Percentiles rank a stretch among this genome's conserved stretches.
These are phyloP conservation scores for Drosophila sproati DNA, from an alignment of 1,140 invertebrate species.

Conservation along the genomic window DNA sequence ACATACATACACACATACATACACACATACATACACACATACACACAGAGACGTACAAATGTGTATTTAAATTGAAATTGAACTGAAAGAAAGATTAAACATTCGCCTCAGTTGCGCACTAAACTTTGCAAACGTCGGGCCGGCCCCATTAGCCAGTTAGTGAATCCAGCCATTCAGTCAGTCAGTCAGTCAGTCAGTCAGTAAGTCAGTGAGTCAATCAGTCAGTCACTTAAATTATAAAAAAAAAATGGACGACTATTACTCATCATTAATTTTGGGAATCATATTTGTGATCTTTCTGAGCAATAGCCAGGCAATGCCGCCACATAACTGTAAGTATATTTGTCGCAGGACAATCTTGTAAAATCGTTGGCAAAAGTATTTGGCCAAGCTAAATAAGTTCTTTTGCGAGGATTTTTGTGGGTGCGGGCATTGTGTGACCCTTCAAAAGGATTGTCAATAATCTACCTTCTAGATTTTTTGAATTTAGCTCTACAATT, in stretches of 20 bases:
- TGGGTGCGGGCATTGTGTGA: too few species aligned
- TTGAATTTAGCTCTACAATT: too few species aligned
- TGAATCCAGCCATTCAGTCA: background rate
- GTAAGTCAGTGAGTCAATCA: background rate
- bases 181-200: background rate
- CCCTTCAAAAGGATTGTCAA: too few species aligned
- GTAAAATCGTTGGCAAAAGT: too few species aligned
- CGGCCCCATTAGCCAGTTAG: conserved; percentile 9
- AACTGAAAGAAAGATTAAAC: conserved; percentile 62
- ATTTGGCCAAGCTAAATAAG: too few species aligned
- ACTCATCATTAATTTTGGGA: background rate
- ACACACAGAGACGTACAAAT: conserved; percentile 2
- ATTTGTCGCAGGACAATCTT: too few species aligned
- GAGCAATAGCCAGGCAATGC: conserved; percentile 3
- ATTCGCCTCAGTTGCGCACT: conserved; percentile 61
- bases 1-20: conserved; percentile 15
- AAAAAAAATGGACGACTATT: background rate
- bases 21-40: conserved; percentile 10
- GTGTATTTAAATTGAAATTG: conserved; percentile 28
- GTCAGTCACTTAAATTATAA: background rate
- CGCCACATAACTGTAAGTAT: conserved; percentile 18
- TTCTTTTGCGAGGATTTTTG: too few species aligned
- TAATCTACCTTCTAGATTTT: too few species aligned
- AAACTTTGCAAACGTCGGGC: conserved; percentile 73
- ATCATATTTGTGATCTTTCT: conserved; percentile 6